These are phyloP conservation scores for Philereme vetulata DNA, from an alignment of 2,888 invertebrate genomes.

Conservation along the genomic window DNA sequence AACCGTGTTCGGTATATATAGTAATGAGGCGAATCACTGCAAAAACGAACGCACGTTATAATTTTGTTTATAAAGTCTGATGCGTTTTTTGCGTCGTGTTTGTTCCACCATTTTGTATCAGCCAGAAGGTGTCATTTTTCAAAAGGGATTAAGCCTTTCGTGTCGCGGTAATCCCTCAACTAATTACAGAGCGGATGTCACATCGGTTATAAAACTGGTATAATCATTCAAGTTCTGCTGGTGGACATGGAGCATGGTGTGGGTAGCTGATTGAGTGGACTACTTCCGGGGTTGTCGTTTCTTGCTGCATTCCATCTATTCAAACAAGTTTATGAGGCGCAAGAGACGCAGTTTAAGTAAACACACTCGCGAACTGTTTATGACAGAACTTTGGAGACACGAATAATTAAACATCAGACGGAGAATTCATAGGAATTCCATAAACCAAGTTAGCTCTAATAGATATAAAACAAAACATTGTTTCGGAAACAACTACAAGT, in stretches of 20 bases:
- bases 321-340: constrained; percentile 11
- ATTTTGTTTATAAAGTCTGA: constrained; percentile 52
- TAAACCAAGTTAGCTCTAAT: too few species aligned
- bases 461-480: too few species aligned
- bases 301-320: constrained; percentile 14
- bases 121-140: constrained; percentile 56
- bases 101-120: constrained; percentile 50
- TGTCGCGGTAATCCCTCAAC: constrained; percentile 50
- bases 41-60: constrained; percentile 49
- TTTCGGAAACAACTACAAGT: too few species aligned
- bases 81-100: constrained; percentile 55
- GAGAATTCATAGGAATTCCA: too few species aligned
- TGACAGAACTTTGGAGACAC: background rate
- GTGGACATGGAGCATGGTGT: constrained; percentile 18
- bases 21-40: constrained; percentile 54
- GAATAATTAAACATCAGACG: too few species aligned
- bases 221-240: constrained; percentile 26
- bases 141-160: constrained; percentile 53
- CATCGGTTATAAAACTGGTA: constrained; percentile 29
- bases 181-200: constrained; percentile 51
- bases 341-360: constrained; percentile 6
- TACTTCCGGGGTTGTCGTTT: constrained; percentile 19
- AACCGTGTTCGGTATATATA: constrained; percentile 55
- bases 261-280: constrained; percentile 23
- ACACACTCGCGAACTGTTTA: background rate